phyloP scores from a whole-genome alignment of 2,797 vertebrate genomes.

The Enteromius argenteus region DNA sequence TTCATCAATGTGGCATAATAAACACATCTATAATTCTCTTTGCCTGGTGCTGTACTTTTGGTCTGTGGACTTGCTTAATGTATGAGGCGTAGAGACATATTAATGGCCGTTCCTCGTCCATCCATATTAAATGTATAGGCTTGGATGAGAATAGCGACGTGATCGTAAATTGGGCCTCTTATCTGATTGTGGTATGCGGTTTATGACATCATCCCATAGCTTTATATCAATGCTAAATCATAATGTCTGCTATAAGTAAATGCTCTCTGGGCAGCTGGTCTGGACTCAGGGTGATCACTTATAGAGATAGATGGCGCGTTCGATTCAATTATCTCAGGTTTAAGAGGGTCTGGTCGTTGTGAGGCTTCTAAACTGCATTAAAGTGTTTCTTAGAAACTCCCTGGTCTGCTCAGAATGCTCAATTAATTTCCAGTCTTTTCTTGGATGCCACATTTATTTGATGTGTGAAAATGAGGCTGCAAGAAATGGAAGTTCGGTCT shows the following conservation, averaged over 20 bases:
- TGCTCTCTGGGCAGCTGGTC: conserved; percentile 9
- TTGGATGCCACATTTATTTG: conserved; percentile 11
- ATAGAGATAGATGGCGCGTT: conserved; percentile 33
- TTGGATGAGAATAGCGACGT: conserved; percentile 52
- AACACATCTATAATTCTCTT: conserved; percentile 46
- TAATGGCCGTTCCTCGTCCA: conserved; percentile 14
- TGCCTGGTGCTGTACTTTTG: conserved; percentile 15
- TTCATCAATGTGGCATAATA: conserved; percentile 53
- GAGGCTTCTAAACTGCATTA: conserved; percentile 21
- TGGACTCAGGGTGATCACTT: conserved; percentile 10
- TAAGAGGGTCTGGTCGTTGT: conserved; percentile 1
- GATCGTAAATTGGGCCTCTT: conserved; percentile 65
- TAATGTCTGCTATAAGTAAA: conserved; percentile 62
- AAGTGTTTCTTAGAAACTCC: conserved; percentile 1
- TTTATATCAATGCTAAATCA: conserved; percentile 70
- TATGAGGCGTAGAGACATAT: conserved; percentile 1
- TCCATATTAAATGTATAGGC: conserved; percentile 59
- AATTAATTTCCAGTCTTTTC: background rate
- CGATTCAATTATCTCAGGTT: conserved; percentile 30
- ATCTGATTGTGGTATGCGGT: conserved; percentile 73
- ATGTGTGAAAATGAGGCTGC: background rate
- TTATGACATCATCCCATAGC: conserved; percentile 65
- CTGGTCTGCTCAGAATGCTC: background rate
- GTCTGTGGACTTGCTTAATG: conserved; percentile 15
- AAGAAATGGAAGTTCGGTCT: background rate